Base-by-base conservation (phyloP, 2,888 invertebrate species). In the Rhogogaster chlorosoma region DNA sequence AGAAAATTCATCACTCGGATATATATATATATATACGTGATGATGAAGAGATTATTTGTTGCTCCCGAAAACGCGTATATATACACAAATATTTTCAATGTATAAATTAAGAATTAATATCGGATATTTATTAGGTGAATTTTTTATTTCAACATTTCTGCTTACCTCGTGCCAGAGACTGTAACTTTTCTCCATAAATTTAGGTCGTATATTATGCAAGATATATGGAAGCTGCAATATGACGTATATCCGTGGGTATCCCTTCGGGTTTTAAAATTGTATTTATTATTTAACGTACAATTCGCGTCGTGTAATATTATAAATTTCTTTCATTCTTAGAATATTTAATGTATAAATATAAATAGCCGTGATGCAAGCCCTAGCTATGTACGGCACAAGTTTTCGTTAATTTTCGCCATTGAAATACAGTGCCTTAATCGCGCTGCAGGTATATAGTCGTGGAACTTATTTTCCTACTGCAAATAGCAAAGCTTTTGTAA, bases 201-300 rank as follows among this genome's bases (percentile, higher is more conserved):
- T 53, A 45, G 5, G 53, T 77, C 77, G 45, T 53, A 77, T 29
- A 77, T 77, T 53, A 53, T 53, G n/a, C 0, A 9, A 49, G 77
- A 77, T 77, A 77, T 77, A 77, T 53, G 77, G 77, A 32, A 6
- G 53, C 29, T 77, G 49, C 5, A 7, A 77, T 53, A 77, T 53
- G 77, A 77, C 32, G 77, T 77, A 77, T 77, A 73, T 73, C 38
- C 42, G 22, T n/a, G n/a, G n/a, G n/a, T 42, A 73, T 73, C 73
- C 42, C 73, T n/a, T 70, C n/a, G 32, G 67, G 67, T 32, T 77
- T 22, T 53, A 53, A 53, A 53, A 77, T 49, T 15, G 45, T 77
- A 77, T 77, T 77, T 77, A 77, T 77, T 77, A 77, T 77, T 77
- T 9, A 77, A 77, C 77, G 77, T 26, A 32, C 6, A 77, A 77